phyloP scores from a whole-genome alignment of 2,888 invertebrate species.

The Andrena marginata region DNA sequence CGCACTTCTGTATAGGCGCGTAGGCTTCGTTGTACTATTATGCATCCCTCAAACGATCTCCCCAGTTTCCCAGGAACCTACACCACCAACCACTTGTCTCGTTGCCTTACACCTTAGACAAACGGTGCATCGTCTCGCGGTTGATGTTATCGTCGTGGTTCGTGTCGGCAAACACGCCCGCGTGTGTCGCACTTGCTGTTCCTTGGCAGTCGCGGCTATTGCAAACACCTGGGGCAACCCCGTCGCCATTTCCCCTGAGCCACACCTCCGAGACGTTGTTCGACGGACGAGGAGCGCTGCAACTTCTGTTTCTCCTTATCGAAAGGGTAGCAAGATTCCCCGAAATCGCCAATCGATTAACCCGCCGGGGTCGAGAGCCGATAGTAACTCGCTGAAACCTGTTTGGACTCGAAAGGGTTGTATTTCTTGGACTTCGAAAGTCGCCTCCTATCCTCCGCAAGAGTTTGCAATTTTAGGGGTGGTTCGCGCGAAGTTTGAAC shows the following conservation, averaged over 20 bases:
- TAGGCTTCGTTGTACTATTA: background rate
- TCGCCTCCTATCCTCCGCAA: too few relatives aligned
- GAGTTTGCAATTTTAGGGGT: background rate
- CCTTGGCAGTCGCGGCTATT: conserved; percentile 59
- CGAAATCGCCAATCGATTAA: conserved; percentile 54
- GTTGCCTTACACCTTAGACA: conserved; percentile 41
- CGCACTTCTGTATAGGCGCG: background rate
- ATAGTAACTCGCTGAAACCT: background rate
- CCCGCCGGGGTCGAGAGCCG: background rate
- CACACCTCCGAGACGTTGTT: conserved; percentile 9
- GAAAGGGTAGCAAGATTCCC: background rate
- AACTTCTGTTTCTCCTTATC: background rate
- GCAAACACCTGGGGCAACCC: conserved; percentile 63
- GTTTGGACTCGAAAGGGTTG: background rate
- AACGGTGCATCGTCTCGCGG: conserved; percentile 59
- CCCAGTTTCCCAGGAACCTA: conserved; percentile 1
- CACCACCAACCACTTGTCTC: conserved; percentile 28
- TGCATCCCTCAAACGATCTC: conserved; percentile 4
- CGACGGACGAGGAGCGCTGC: background rate
- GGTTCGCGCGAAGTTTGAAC: background rate
- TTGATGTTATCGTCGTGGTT: conserved; percentile 64
- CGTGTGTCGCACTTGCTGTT: conserved; percentile 32
- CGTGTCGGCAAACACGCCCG: conserved; percentile 38
- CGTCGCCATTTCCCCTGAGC: conserved; percentile 34
- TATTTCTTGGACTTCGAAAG: background rate